Base-by-base conservation (phyloP, 92 coral and sea anemone species). In the Zoanthus solanderi region DNA sequence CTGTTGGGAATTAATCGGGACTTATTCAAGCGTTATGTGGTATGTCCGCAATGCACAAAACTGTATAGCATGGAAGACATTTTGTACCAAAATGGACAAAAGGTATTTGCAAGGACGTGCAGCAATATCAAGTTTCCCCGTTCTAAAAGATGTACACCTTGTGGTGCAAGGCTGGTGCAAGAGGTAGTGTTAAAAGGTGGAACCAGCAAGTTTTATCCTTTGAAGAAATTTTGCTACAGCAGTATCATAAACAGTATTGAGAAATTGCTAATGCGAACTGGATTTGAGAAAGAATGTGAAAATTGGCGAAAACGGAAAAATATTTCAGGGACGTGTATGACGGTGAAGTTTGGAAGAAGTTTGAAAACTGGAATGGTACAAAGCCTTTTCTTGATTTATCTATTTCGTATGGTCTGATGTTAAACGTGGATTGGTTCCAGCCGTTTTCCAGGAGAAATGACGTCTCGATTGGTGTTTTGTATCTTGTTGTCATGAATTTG, bases 361-460 rank as follows among this genome's bases (percentile, higher is more conserved):
- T 91, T 76, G 60, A 63, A 37, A 65, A 34, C 18, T 73, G 86
- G 79, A 88, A 91, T 48, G 85, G 85, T 42, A 29, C 63, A 76
- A 58, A 65, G 13, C 69, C 71, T 29, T 89, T 90, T 87, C 79
- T 89, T 50, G 44, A 58, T 9, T 30, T 72, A 17, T 89, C 90
- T 0, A 78, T 72, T 23, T 63, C 87, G 45, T 90, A 45, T 72
- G 95, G 92, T 9, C 50, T 86, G 17, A 78, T 86, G 88, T 53
- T 93, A 1, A 93, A 90, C 23, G 87, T 90, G 46, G 90, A 88
- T 23, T 88, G 90, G 87, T 88, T 88, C 28, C 74, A 87, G 42
- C 93, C 93, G 29, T 91, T 87, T 34, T 75, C 88, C 13, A 84
- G 76, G 60, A 85, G 87, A 6, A 90, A 85, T 78, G 92, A 90